A percentile compares a stretch with the other conserved stretches of the same genome.
phyloP scores from a whole-genome alignment of 2,797 vertebrate genomes.

The Netta rufina region DNA sequence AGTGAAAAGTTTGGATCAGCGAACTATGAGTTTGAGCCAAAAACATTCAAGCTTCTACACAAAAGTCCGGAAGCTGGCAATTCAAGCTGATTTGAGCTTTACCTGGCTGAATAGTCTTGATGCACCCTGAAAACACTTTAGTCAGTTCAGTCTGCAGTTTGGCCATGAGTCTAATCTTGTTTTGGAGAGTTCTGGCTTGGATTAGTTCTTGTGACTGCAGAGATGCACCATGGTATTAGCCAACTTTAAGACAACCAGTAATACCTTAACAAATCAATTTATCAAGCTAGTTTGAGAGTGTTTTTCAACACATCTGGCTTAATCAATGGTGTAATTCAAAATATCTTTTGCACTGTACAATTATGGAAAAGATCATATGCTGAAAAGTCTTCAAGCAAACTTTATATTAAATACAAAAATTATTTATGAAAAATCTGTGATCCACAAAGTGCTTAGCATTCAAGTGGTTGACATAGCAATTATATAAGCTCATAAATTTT shows the following conservation, averaged over 20 bases:
- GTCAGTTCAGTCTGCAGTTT: slow-evolving; percentile 40
- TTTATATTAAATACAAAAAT: slow-evolving; percentile 86
- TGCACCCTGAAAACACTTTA: slow-evolving; percentile 26
- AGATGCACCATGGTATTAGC: slow-evolving; percentile 39
- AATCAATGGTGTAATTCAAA: slow-evolving; percentile 70
- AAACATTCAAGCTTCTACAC: slow-evolving; percentile 43
- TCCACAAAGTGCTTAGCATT: slow-evolving; percentile 87
- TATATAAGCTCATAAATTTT: slow-evolving; percentile 82
- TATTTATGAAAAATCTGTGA: slow-evolving; percentile 84
- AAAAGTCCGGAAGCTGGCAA: slow-evolving; percentile 60
- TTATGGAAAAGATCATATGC: slow-evolving; percentile 82
- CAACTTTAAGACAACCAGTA: slow-evolving; percentile 40
- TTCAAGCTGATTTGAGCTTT: slow-evolving; percentile 72
- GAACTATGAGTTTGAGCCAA: slow-evolving; percentile 34
- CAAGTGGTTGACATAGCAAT: slow-evolving; percentile 81
- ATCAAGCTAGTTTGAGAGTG: slow-evolving; percentile 55
- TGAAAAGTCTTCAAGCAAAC: slow-evolving; percentile 83
- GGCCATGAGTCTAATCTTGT: slow-evolving; percentile 46
- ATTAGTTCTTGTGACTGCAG: slow-evolving; percentile 56
- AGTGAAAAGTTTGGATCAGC: slow-evolving; percentile 53
- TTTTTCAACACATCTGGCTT: slow-evolving; percentile 67
- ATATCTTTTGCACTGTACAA: slow-evolving; percentile 82
- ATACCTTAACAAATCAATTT: slow-evolving; percentile 31
- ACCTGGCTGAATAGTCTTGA: slow-evolving; percentile 56
- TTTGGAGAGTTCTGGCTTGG: slow-evolving; percentile 54